These are phyloP conservation scores for Lysiphlebus fabarum DNA, from an alignment of 1,140 invertebrate genomes.

Conservation along the genomic window DNA sequence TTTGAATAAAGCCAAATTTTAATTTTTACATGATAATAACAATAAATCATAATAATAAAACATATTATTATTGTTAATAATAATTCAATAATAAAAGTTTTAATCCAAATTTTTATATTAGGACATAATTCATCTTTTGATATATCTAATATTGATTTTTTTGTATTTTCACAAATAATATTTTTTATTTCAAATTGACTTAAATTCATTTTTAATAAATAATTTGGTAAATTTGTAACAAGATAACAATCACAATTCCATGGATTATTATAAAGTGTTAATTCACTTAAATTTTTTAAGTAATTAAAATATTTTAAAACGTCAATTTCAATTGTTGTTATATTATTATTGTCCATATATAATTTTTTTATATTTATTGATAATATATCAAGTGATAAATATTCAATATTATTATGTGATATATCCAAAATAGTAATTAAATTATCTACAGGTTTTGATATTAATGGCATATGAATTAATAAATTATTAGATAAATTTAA, in stretches of 20 bases:
- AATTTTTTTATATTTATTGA: slow-evolving; percentile 44
- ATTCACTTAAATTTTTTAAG: slow-evolving; percentile 34
- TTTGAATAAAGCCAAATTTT: slow-evolving; percentile 71
- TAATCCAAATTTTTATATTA: too few relatives aligned
- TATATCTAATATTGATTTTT: slow-evolving; percentile 43
- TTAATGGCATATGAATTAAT: slow-evolving; percentile 45
- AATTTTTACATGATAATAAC: slow-evolving; percentile 62
- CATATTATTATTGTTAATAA: too few relatives aligned
- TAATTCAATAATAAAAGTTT: too few relatives aligned
- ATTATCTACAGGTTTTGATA: slow-evolving; percentile 40
- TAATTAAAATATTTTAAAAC: slow-evolving; percentile 46
- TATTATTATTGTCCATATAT: slow-evolving; percentile 57
- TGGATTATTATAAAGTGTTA: slow-evolving; percentile 62
- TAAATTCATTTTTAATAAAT: slow-evolving; percentile 53
- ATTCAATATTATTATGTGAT: slow-evolving; percentile 56
- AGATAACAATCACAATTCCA: slow-evolving; percentile 63
- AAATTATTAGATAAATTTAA: slow-evolving; percentile 56
- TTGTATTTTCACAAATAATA: slow-evolving; percentile 51
- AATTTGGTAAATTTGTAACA: slow-evolving; percentile 55
- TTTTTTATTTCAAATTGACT: slow-evolving; percentile 41
- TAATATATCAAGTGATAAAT: slow-evolving; percentile 36
- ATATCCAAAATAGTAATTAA: slow-evolving; percentile 54
- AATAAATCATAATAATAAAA: slow-evolving; percentile 59
- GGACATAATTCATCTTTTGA: slow-evolving; percentile 57
- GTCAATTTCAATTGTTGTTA: slow-evolving; percentile 47